Base-by-base conservation (phyloP, 2,797 vertebrate species). In the Iguana delicatissima region DNA sequence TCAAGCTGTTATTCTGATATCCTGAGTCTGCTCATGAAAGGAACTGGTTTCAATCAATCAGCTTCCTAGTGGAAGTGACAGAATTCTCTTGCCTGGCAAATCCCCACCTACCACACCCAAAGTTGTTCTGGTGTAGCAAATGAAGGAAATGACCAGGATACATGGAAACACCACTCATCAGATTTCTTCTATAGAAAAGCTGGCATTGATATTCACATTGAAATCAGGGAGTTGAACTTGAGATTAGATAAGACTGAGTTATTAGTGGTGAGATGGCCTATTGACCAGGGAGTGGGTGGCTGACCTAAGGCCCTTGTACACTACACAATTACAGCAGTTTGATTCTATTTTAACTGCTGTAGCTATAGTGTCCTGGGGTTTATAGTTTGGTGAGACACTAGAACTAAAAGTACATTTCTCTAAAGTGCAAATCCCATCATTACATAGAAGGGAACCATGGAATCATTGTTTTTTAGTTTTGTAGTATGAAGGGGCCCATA, bases 51-150 rank as follows among this genome's bases (percentile, higher is more conserved):
- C 92, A 88, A 90, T 96, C 97, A 97, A 97, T 96, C 91, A 95
- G 93, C 92, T 96, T 94, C 94, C 96, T 96, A 92, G 94, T 96
- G 97, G 97, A 97, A 97, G 96, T 97, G 90, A 96, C 94, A 94
- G 92, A 92, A 95, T 93, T 95, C 90, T 87, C 94, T 91, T 96
- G 95, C 95, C 91, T 89, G 92, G 91, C 9, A 69, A 10, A 69
- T 69, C 62, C 20, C 62, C 67, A 29, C 9, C 67, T 9, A 32
- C 67, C 67, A 32, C 29, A 5, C 67, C 29, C 12, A 13, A 69
- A 84, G 29, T 57, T 55, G 62, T 92, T 95, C 59, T 89, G 91
- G 92, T 94, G 89, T 35, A 81, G 89, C 42, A 79, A 80, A 93
- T 97, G 94, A 97, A 97, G 97, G 97, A 97, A 97, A 93, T 91